Evolutionary conservation across 1,140 invertebrate genomes (phyloP).

Genomic region (Thaumatotibia leucotreta): DNA sequence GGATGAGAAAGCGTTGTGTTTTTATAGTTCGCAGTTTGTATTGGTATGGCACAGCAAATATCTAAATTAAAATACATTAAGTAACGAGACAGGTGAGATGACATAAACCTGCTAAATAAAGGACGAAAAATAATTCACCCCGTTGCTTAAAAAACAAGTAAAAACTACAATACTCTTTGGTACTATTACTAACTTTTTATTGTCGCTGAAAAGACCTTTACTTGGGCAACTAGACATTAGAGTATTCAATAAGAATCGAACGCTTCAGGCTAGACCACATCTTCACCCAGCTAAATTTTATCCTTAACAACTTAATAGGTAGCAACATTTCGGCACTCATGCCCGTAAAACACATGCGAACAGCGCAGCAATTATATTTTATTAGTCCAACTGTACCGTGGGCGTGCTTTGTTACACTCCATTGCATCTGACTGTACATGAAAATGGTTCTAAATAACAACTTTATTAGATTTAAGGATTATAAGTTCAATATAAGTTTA

Average conservation of each 20-base stretch:
- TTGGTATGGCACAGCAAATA: no score
- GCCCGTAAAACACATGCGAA: conserved; percentile 7
- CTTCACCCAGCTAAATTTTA: not conserved
- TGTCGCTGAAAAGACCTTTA: no score
- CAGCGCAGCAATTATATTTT: conserved; percentile 16
- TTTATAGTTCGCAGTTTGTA: no score
- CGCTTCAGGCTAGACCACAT: not conserved
- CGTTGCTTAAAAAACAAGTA: no score
- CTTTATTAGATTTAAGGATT: not conserved
- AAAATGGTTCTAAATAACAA: not conserved
- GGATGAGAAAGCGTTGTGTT: no score
- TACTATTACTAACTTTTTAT: no score
- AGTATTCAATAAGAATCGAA: not conserved
- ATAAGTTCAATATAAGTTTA: not conserved
- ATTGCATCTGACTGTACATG: conserved; percentile 2
- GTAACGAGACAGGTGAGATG: no score
- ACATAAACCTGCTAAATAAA: no score
- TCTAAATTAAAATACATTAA: no score
- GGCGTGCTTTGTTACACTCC: not conserved
- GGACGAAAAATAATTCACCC: no score
- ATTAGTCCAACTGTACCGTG: conserved; percentile 1
- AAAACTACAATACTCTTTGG: no score
- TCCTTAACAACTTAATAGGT: conserved; percentile 14
- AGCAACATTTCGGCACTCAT: conserved; percentile 5
- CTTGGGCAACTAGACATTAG: no score